Conservation (phyloP, 2,888 invertebrate species). For the Andrena chrysosceles region DNA sequence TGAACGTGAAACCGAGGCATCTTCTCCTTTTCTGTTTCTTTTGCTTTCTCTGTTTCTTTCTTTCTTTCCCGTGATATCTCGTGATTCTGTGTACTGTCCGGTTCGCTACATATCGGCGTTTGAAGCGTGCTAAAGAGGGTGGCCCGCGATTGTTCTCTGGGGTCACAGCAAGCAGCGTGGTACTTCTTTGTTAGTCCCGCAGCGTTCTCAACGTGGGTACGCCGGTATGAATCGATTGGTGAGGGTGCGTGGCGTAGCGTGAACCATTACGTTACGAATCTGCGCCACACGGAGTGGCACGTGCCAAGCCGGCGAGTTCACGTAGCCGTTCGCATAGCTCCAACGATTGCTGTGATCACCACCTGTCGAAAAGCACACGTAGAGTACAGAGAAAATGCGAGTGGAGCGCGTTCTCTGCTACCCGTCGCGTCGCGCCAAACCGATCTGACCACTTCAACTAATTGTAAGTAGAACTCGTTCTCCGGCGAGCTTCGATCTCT, state of each 20-base stretch:
- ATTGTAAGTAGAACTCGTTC: too few relatives aligned
- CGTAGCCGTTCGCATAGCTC: constrained; percentile 84
- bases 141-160: constrained; percentile 45
- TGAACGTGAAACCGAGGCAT: not conserved
- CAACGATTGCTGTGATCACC: constrained; percentile 84
- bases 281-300: constrained; percentile 84
- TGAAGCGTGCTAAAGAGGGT: constrained; percentile 40
- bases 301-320: constrained; percentile 85
- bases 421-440: not conserved
- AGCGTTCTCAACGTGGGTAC: constrained; percentile 69
- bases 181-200: constrained; percentile 61
- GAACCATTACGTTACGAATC: constrained; percentile 85
- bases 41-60: not conserved
- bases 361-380: constrained; percentile 83
- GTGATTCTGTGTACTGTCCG: too few relatives aligned
- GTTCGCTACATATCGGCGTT: too few relatives aligned
- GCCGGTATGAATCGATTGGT: constrained; percentile 84
- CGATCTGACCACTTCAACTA: too few relatives aligned
- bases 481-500: too few relatives aligned
- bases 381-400: constrained; percentile 51
- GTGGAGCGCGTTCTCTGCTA: not conserved
- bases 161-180: constrained; percentile 66
- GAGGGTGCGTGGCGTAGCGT: constrained; percentile 84
- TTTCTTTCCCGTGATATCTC: not conserved
- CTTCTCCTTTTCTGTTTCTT: not conserved